Base-by-base conservation (phyloP, 2,888 invertebrate species). In the Norana najaformis region DNA sequence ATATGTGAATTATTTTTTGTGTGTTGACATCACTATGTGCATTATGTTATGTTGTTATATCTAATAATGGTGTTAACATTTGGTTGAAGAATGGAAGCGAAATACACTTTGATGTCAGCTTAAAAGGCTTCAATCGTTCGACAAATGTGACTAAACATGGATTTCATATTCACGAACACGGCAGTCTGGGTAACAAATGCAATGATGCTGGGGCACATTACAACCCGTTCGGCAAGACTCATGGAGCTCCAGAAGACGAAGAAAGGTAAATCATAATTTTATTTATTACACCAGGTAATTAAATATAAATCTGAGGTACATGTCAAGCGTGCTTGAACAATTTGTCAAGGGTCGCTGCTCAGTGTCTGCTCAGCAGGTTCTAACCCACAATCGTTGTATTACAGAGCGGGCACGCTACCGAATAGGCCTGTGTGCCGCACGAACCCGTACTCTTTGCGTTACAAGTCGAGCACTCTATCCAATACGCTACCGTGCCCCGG, bases 1-100 rank as follows among this genome's bases (percentile, higher is more conserved):
- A 88, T 36, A 38, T 88, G 36, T 88, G n/a, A 36, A 88, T 88
- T n/a, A 23, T 36, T 88, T 18, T 88, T 23, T 88, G 16, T 88
- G 36, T 37, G 20, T 53, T 53, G n/a, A n/a, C n/a, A n/a, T n/a
- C n/a, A n/a, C n/a, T n/a, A n/a, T n/a, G n/a, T n/a, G n/a, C n/a
- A n/a, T n/a, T n/a, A 16, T 13, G 18, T 47, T 5, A 47, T 47
- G 41, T 41, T 47, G 23, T 47, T 1, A 23, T 47, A 23, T 23
- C 47, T 47, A 23, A 47, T 13, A n/a, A 4, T 13, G 14, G 11
- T 69, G 30, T 69, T 5, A 8, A 47, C 47, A 47, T 47, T 47
- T 47, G 47, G 1, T 11, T 47, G 47, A 0, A 69, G 69, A 11
- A 6, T 69, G 69, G 69, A 30, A n/a, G 69, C n/a, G 8, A 69